Conservation (phyloP, 2,797 vertebrate species). For the Sebastes variabilis region DNA sequence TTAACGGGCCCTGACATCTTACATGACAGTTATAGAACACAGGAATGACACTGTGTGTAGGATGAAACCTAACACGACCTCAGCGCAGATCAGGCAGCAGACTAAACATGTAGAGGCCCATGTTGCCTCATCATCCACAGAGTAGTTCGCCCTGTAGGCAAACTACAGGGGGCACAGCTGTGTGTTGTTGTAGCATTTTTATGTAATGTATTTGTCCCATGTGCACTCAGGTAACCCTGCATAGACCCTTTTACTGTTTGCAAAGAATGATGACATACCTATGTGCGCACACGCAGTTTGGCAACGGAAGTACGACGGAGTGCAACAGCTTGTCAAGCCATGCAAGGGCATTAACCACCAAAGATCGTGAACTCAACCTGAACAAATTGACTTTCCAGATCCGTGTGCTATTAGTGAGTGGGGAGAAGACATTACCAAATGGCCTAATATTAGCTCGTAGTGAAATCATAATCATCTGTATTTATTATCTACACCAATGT, state of each 20-base stretch:
- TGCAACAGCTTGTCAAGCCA: neutral
- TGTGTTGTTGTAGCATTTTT: slow-evolving; percentile 2
- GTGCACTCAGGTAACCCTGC: slow-evolving; percentile 8
- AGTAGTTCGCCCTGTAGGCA: slow-evolving; percentile 1
- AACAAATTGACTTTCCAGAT: neutral
- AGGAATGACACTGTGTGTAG: slow-evolving; percentile 5
- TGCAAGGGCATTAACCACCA: too few relatives aligned
- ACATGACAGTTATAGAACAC: slow-evolving; percentile 40
- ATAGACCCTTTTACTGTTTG: neutral
- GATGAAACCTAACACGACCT: slow-evolving; percentile 29
- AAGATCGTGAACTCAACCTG: too few relatives aligned
- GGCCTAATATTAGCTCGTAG: too few relatives aligned
- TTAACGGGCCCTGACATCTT: slow-evolving; percentile 2
- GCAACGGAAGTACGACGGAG: neutral
- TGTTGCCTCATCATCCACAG: slow-evolving; percentile 19
- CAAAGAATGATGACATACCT: neutral
- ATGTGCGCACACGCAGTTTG: neutral
- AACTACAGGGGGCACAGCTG: slow-evolving; percentile 3
- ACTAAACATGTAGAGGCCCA: slow-evolving; percentile 60
- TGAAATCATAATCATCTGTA: too few relatives aligned
- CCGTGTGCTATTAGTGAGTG: neutral
- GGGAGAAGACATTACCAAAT: too few relatives aligned
- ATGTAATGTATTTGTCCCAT: neutral
- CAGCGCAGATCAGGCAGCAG: slow-evolving; percentile 22
- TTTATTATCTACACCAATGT: too few relatives aligned